These are phyloP conservation scores for Mungos mungo DNA, from an alignment of 2,113 vertebrate species.

Conservation along the genomic window DNA sequence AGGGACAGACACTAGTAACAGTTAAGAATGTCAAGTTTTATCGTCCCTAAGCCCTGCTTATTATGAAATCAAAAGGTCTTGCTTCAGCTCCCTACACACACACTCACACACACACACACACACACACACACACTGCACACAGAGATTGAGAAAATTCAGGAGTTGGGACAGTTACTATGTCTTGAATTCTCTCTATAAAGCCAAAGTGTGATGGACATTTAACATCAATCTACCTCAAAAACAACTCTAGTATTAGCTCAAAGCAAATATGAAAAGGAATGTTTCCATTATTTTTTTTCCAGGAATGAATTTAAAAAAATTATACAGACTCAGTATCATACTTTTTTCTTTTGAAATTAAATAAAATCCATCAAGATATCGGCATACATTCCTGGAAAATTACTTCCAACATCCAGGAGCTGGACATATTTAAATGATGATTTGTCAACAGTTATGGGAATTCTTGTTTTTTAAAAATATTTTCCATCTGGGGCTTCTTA, in stretches of 20 bases:
- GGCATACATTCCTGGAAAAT: slow-evolving; percentile 28
- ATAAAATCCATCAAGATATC: slow-evolving; percentile 39
- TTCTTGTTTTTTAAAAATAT: not conserved
- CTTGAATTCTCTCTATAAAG: slow-evolving; percentile 36
- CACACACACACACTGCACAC: not conserved
- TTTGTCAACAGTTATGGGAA: not conserved
- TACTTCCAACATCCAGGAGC: not conserved
- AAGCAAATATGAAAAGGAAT: slow-evolving; percentile 28
- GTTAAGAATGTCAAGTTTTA: slow-evolving; percentile 78
- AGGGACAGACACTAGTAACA: slow-evolving; percentile 64
- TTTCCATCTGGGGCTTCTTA: slow-evolving; percentile 14
- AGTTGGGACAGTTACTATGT: not conserved
- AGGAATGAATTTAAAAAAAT: slow-evolving; percentile 38
- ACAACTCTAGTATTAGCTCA: not conserved
- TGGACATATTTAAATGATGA: not conserved
- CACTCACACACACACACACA: not conserved
- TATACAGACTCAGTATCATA: not conserved
- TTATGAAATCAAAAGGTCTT: slow-evolving; percentile 70
- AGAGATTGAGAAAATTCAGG: not conserved
- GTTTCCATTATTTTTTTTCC: not conserved
- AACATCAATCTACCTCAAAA: not conserved
- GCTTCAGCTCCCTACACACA: not conserved
- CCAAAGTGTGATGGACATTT: slow-evolving; percentile 8
- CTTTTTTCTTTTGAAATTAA: slow-evolving; percentile 49
- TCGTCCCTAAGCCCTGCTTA: slow-evolving; percentile 52